Evolutionary conservation across 1,140 invertebrate genomes (phyloP), one percentile per base, ranked within the genome.

Genomic region (Macrobrachium nipponense): DNA sequence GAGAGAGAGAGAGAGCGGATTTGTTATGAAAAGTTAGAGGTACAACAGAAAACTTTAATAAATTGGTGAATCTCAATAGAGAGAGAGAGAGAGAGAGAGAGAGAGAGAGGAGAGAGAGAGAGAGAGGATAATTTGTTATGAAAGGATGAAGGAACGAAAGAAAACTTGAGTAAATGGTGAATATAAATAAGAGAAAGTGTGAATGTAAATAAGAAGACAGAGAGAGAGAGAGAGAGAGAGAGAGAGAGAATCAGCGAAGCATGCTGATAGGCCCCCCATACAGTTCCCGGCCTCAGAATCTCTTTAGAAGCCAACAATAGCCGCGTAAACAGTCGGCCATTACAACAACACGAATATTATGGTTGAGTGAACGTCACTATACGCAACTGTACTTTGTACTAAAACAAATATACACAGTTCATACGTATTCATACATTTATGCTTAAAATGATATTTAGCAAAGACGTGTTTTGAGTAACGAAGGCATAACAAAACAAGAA

Each of bases 1-100:
- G 62, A 66, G 62, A 66, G 62, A 66, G 62, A 66, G 62, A 66
- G 62, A 66, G 62, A 62, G n/a, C n/a, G n/a, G n/a, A n/a, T 17
- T 15, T 2, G 5, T 17, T 15, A 62, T 15, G n/a, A n/a, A 62
- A n/a, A 5, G 61, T 3, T 15, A 62, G 61, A 68, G 61, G n/a
- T 2, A 62, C 12, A n/a, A 62, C 15, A 62, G 61, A 62, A n/a
- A 62, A n/a, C 14, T 15, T 17, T 15, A n/a, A n/a, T n/a, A n/a
- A n/a, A n/a, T n/a, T n/a, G n/a, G n/a, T n/a, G n/a, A n/a, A n/a
- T n/a, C n/a, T n/a, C 2, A n/a, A 18, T 1, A 43, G 68, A 20
- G 23, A 23, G 62, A 23, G 23, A 20, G 18, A 23, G 62, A 23
- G 62, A 23, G 62, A 66, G 62, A 15, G 68, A 23, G 23, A 23